Conservation (phyloP, 2,888 invertebrate species). For the Eutolmus rufibarbis region DNA sequence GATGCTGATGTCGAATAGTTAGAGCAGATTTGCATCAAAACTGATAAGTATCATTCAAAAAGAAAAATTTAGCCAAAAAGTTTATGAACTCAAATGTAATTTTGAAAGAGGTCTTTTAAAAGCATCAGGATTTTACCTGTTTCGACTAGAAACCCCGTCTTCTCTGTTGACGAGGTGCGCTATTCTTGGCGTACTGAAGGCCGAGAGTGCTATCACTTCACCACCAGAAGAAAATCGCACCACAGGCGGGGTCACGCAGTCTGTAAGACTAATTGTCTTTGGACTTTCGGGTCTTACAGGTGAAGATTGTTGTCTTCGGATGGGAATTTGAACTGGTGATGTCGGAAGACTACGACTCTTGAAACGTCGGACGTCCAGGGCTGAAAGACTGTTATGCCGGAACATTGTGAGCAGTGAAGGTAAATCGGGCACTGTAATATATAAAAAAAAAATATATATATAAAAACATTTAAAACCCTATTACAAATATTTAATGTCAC, state of each 20-base stretch:
- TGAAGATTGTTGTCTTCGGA: slow-evolving; percentile 46
- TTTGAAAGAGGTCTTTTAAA: neutral
- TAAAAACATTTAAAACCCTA: neutral
- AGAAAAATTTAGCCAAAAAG: neutral
- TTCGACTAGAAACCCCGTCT: slow-evolving; percentile 47
- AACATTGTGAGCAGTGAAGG: slow-evolving; percentile 66
- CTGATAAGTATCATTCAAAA: neutral
- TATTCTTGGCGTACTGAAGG: slow-evolving; percentile 44
- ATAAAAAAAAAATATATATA: neutral
- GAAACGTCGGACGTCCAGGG: slow-evolving; percentile 68
- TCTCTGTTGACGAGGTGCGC: slow-evolving; percentile 45
- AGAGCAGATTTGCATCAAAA: neutral
- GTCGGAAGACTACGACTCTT: slow-evolving; percentile 53
- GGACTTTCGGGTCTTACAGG: slow-evolving; percentile 43
- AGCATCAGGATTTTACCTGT: slow-evolving; percentile 47
- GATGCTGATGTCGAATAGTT: neutral
- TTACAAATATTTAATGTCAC: no score
- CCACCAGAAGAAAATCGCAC: slow-evolving; percentile 50
- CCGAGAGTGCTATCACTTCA: slow-evolving; percentile 48
- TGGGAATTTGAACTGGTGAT: slow-evolving; percentile 50
- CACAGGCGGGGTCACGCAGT: slow-evolving; percentile 46
- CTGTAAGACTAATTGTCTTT: slow-evolving; percentile 12
- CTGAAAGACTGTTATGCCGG: slow-evolving; percentile 75
- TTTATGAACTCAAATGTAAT: neutral
- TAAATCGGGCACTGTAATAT: slow-evolving; percentile 55